Percentiles rank a stretch among this genome's conserved stretches.
These are phyloP conservation scores for Neosilurus mollespiculum DNA, from an alignment of 2,797 vertebrate species.

Conservation along the genomic window DNA sequence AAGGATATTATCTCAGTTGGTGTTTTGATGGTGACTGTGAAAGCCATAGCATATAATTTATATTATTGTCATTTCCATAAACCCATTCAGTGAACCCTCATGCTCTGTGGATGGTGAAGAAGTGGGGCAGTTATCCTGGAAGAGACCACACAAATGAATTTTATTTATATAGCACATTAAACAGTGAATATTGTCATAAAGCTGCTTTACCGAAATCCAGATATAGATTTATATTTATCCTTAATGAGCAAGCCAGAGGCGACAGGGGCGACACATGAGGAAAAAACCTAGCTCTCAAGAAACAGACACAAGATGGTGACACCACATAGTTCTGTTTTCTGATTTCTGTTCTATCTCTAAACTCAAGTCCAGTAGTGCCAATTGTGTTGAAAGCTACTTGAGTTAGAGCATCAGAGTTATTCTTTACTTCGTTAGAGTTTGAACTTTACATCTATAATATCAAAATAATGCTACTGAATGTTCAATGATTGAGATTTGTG, in stretches of 20 bases:
- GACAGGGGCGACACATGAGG: neutral
- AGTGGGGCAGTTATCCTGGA: neutral
- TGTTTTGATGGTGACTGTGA: neutral
- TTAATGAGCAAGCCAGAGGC: neutral
- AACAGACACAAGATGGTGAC: neutral
- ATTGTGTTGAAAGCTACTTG: neutral
- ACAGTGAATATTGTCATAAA: neutral
- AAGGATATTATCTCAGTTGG: neutral
- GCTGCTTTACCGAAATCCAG: neutral
- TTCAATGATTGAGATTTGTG: no score
- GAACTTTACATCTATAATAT: neutral
- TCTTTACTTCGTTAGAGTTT: neutral
- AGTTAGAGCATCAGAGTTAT: neutral
- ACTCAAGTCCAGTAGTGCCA: neutral
- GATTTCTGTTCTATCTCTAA: neutral
- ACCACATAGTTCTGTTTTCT: neutral
- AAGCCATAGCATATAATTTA: neutral
- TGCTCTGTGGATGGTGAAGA: neutral
- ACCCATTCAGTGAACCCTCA: neutral
- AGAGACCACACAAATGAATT: neutral
- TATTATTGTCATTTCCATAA: neutral
- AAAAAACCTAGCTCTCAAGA: neutral
- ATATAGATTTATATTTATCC: neutral
- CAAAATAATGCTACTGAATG: neutral
- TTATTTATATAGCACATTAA: slow-evolving; percentile 3